These are phyloP conservation scores for Oreortyx pictus DNA, from an alignment of 2,797 vertebrate species.

Conservation along the genomic window DNA sequence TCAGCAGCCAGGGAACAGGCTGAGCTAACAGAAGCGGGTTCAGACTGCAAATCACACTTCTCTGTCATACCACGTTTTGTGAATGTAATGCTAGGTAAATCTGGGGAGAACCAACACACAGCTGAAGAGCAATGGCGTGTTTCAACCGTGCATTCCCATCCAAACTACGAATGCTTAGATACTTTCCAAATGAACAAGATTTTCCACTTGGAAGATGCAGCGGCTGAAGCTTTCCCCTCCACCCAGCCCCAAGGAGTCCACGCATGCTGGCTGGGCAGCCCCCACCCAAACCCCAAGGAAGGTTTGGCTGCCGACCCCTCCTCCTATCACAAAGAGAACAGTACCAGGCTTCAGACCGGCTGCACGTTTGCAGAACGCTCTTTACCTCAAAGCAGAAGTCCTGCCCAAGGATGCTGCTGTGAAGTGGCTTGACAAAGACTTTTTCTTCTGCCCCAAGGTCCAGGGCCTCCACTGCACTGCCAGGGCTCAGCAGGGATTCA, in stretches of 20 bases:
- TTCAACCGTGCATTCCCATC: neutral
- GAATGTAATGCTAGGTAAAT: neutral
- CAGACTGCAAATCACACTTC: slow-evolving; percentile 20
- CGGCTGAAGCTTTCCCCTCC: slow-evolving; percentile 17
- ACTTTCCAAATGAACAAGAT: neutral
- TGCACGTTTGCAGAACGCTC: neutral
- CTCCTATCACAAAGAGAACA: neutral
- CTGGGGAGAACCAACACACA: neutral
- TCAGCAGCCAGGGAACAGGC: accelerated
- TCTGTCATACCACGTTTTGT: neutral
- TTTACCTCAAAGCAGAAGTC: slow-evolving; percentile 98
- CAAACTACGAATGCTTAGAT: neutral
- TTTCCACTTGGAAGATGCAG: neutral
- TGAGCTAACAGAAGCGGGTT: neutral
- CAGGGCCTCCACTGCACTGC: slow-evolving; percentile 89
- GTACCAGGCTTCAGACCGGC: neutral
- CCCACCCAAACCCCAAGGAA: neutral
- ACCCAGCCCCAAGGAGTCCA: slow-evolving; percentile 5
- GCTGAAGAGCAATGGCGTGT: neutral
- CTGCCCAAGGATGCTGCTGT: slow-evolving; percentile 94
- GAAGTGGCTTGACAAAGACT: slow-evolving; percentile 90
- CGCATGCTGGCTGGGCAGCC: neutral
- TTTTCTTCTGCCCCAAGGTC: slow-evolving; percentile 91
- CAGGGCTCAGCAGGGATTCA: slow-evolving; percentile 91
- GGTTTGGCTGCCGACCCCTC: neutral